A percentile compares a stretch with the other conserved stretches of the same genome.
Evolutionary conservation across 2,888 invertebrate species (phyloP).

Genomic region (Microplitis deprimator): DNA sequence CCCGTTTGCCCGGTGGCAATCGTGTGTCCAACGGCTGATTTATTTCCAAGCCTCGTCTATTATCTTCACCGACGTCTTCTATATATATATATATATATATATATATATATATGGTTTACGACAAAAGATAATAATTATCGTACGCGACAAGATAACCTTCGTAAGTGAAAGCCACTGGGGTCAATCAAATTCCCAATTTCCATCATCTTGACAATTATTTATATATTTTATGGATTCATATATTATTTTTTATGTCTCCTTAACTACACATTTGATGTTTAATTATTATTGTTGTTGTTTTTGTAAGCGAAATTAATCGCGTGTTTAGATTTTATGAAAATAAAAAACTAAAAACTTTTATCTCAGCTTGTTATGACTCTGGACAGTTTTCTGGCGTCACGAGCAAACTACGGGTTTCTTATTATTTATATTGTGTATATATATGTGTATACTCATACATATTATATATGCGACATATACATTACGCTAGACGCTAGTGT

Average conservation of each 20-base stretch:
- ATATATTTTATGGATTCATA: neutral
- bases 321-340: neutral
- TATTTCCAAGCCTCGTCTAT: constrained; percentile 42
- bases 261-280: neutral
- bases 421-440: too few species aligned
- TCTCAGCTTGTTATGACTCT: neutral
- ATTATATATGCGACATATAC: too few species aligned
- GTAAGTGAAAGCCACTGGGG: constrained; percentile 50
- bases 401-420: neutral
- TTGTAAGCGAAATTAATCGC: neutral
- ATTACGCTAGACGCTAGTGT: too few species aligned
- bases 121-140: constrained; percentile 49
- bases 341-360: neutral
- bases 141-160: constrained; percentile 48
- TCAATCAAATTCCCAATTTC: constrained; percentile 50
- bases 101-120: neutral
- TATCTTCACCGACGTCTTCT: constrained; percentile 35
- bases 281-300: neutral
- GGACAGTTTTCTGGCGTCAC: constrained; percentile 24
- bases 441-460: too few species aligned
- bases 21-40: constrained; percentile 41
- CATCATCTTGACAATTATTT: constrained; percentile 33
- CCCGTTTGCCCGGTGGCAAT: constrained; percentile 17
- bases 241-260: neutral
- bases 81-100: neutral